Evolutionary conservation across 2,888 invertebrate species (phyloP).

Genomic region (Calameuta idolon): DNA sequence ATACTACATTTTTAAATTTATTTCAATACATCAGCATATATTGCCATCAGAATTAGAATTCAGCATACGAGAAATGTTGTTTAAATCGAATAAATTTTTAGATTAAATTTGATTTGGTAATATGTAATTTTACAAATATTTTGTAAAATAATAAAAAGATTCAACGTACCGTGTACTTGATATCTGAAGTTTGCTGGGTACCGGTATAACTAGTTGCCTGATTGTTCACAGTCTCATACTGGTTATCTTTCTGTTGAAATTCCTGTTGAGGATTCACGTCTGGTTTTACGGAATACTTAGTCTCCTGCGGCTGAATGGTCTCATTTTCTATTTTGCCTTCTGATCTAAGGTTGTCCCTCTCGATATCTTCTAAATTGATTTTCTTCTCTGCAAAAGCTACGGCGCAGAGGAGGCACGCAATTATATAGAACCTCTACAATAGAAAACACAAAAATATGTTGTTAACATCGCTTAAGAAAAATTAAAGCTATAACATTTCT

Average conservation of each 20-base stretch:
- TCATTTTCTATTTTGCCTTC: conserved; percentile 68
- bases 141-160: neutral
- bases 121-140: neutral
- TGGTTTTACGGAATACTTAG: conserved; percentile 43
- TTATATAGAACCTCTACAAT: conserved; percentile 45
- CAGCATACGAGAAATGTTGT: neutral
- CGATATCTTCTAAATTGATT: conserved; percentile 80
- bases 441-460: neutral
- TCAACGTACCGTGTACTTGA: conserved; percentile 32
- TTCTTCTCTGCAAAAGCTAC: conserved; percentile 71
- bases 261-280: conserved; percentile 35
- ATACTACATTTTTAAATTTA: neutral
- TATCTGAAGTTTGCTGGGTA: conserved; percentile 30
- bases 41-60: neutral
- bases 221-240: conserved; percentile 38
- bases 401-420: conserved; percentile 40
- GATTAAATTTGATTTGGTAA: neutral
- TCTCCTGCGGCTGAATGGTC: conserved; percentile 32
- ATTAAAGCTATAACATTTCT: conserved; percentile 24
- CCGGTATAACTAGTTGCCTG: conserved; percentile 30
- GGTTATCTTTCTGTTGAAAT: conserved; percentile 38
- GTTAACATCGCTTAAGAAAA: neutral
- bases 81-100: neutral
- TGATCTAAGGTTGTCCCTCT: conserved; percentile 76
- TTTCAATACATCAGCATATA: neutral